Evolutionary conservation across 2,113 vertebrate species (phyloP).

Genomic region (Tupaia tana): DNA sequence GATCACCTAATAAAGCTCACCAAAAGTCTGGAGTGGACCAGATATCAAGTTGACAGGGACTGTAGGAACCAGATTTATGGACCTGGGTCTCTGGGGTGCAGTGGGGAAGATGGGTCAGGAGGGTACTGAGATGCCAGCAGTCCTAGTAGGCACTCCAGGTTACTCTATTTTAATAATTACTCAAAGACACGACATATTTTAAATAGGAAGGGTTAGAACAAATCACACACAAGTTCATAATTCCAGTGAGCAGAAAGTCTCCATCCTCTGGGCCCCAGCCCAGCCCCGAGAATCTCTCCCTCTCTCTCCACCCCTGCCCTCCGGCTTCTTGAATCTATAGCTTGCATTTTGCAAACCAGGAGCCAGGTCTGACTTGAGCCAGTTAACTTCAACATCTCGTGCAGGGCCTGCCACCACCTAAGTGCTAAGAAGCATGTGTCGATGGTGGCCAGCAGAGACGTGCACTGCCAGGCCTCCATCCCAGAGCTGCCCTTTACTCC

Average conservation of each 20-base stretch:
- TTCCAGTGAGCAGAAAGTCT: neutral
- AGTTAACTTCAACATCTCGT: neutral
- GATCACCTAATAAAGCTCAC: slow-evolving; percentile 25
- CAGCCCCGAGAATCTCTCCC: neutral
- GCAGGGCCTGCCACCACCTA: accelerated
- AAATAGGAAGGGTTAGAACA: neutral
- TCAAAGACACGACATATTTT: neutral
- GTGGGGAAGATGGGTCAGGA: neutral
- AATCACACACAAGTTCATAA: neutral
- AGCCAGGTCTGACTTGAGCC: neutral
- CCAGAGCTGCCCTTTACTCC: neutral
- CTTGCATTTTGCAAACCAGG: too few species aligned
- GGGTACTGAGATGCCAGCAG: neutral
- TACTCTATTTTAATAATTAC: slow-evolving; percentile 29
- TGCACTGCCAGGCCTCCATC: accelerated
- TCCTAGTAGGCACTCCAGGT: neutral
- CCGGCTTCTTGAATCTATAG: too few species aligned
- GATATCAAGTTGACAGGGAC: neutral
- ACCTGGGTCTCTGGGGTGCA: neutral
- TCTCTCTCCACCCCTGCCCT: neutral
- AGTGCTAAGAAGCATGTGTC: neutral
- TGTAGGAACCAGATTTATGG: neutral
- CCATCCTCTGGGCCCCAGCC: neutral
- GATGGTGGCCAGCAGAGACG: accelerated
- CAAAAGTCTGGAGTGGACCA: neutral